phyloP scores from a whole-genome alignment of 2,888 invertebrate genomes.

The Andrena chrysosceles region DNA sequence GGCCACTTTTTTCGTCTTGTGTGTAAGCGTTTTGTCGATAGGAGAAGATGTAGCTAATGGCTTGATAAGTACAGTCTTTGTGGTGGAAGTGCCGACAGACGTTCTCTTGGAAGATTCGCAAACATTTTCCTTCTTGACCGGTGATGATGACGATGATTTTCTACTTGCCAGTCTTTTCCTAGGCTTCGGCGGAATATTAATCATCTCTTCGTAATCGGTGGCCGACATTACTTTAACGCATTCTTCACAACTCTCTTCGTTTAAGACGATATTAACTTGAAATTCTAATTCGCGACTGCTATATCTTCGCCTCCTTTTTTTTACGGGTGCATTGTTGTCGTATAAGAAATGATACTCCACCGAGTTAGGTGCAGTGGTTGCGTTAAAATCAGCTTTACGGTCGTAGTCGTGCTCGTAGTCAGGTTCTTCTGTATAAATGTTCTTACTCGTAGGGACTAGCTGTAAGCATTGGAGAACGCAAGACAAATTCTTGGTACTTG shows the following conservation, averaged over 20 bases:
- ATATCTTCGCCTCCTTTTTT: constrained; percentile 75
- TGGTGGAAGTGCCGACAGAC: constrained; percentile 29
- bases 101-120: constrained; percentile 12
- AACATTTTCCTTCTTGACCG: constrained; percentile 52
- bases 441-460: constrained; percentile 74
- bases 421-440: constrained; percentile 11
- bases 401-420: constrained; percentile 13
- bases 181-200: constrained; percentile 72
- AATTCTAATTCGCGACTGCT: constrained; percentile 76
- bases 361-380: constrained; percentile 34
- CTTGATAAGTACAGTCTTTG: constrained; percentile 56
- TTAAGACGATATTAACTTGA: constrained; percentile 65
- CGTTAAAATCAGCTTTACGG: constrained; percentile 25
- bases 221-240: constrained; percentile 70
- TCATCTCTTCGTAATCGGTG: constrained; percentile 77
- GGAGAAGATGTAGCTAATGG: constrained; percentile 80
- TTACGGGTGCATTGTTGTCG: constrained; percentile 74
- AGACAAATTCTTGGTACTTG: constrained; percentile 68
- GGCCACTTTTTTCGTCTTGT: constrained; percentile 56
- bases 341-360: constrained; percentile 74
- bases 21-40: constrained; percentile 46
- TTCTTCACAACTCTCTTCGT: constrained; percentile 65
- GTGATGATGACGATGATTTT: constrained; percentile 32
- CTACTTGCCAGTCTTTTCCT: constrained; percentile 64
- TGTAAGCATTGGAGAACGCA: constrained; percentile 80